Evolutionary conservation across 1,140 invertebrate species (phyloP).

Genomic region (Brachionus rubens): DNA sequence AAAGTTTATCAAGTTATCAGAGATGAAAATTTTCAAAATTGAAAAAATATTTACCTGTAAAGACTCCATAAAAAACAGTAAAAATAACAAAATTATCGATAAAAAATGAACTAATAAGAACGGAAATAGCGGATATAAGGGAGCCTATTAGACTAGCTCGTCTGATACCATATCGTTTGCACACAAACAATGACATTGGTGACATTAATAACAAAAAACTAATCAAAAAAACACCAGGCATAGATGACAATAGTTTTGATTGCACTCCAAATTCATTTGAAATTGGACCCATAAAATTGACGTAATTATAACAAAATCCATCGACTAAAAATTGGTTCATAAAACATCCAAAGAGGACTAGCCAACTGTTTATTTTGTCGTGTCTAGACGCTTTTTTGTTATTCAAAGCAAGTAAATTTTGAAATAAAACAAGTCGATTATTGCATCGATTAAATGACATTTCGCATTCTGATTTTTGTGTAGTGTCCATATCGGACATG

Average conservation of each 20-base stretch:
- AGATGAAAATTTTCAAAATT: too few relatives aligned
- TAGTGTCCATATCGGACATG: not conserved
- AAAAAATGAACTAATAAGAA: slow-evolving; percentile 10
- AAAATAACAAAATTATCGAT: slow-evolving; percentile 20
- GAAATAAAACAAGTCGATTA: not conserved
- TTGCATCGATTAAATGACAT: not conserved
- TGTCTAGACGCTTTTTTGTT: not conserved
- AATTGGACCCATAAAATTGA: not conserved
- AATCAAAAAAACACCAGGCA: slow-evolving; percentile 27
- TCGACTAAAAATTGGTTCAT: slow-evolving; percentile 28
- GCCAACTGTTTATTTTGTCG: slow-evolving; percentile 33
- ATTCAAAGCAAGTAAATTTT: slow-evolving; percentile 12
- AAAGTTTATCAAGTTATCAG: too few relatives aligned
- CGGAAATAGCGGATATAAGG: not conserved
- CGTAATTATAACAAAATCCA: slow-evolving; percentile 27
- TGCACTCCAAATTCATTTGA: not conserved
- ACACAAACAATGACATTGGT: slow-evolving; percentile 19
- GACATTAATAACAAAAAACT: slow-evolving; percentile 28
- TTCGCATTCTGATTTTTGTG: not conserved
- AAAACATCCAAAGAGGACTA: slow-evolving; percentile 12
- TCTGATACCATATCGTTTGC: not conserved
- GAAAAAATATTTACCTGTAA: slow-evolving; percentile 38
- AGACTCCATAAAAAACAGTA: slow-evolving; percentile 27
- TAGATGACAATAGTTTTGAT: slow-evolving; percentile 1
- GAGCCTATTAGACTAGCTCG: not conserved